Evolutionary conservation across 2,113 vertebrate species (phyloP), one percentile per base, ranked within the genome.

Genomic region (Progne subis): DNA sequence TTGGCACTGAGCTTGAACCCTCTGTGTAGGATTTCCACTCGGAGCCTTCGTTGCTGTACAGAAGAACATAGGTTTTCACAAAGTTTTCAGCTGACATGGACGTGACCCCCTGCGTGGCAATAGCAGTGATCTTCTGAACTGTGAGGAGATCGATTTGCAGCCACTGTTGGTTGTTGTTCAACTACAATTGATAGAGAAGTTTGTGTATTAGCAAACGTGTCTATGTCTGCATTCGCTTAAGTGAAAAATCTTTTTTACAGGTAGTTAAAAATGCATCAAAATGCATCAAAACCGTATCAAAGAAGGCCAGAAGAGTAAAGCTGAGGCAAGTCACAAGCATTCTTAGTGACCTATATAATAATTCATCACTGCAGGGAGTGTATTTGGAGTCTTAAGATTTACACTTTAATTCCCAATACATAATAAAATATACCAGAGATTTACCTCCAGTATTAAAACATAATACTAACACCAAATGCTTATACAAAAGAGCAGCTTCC

Each of bases 71-170:
- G 64, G 97, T 96, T 57, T 95, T 98, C 83, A 99, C 98, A 29
- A 98, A 99, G 98, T 98, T 98, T 95, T 99, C 98, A 34, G 76
- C 86, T 29, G 97, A 87, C 34, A 99, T 2, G 14, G 98, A 98
- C 52, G 97, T 99, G 89, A 98, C 98, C 4, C 99, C 99, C 93
- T 99, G 99, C 0, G 98, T 99, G 61, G 98, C 68, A 44, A 99
- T 98, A 2, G 98, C 99, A 57, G 99, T 99, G 96, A 99, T 98
- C 97, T 99, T 99, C 97, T 98, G 99, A 26, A 98, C 44, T 26
- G 98, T 91, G 52, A 98, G 98, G 57, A 99, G 97, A 86, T 99
- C 98, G 49, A 99, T 98, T 96, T 99, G 98, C 50, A 99, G 98
- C 99, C 99, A 99, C 95, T 99, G 99, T 11, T 98, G 91, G 80